Base-by-base conservation (phyloP, 2,888 invertebrate genomes). In the Tenthredo scrophulariae region DNA sequence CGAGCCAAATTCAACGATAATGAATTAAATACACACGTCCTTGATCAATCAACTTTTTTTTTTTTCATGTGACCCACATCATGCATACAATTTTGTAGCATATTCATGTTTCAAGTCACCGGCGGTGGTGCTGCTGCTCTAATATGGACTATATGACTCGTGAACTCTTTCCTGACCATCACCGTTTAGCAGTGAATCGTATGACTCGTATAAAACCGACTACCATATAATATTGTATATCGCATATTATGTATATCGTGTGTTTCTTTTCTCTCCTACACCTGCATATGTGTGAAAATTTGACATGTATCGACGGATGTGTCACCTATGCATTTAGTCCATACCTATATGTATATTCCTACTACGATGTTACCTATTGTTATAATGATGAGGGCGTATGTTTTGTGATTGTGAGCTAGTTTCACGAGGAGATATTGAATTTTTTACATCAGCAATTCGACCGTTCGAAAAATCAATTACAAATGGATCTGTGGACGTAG, bases 231-330 rank as follows among this genome's bases (percentile, higher is more conserved):
- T 46, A 46, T 46, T 46, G 26, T 26, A 29, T 26, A 62, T 29
- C 62, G 10, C 62, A 62, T 62, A 62, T 37, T 37, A 37, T 26
- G 26, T 58, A n/a, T n/a, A 22, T 15, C n/a, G 58, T 62, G 22
- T 62, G 62, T 26, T 29, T 62, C 26, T 29, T 62, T 62, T 9
- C 10, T 62, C 26, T 62, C 13, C 26, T 62, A 29, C 13, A 26
- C 5, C 62, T 62, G 62, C 26, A 62, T n/a, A n/a, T n/a, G 54
- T 54, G 54, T 54, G n/a, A 18, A 54, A 54, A 54, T n/a, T 54
- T 54, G n/a, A 54, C n/a, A n/a, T n/a, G 54, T n/a, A n/a, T 54
- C 54, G n/a, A n/a, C n/a, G n/a, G 54, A 54, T 54, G 54, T 54
- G 46, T 46, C 15, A 46, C 46, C 46, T 13, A 46, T 46, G 46